Conservation (phyloP, 2,888 invertebrate species). For the Trypoxylon attenuatum region DNA sequence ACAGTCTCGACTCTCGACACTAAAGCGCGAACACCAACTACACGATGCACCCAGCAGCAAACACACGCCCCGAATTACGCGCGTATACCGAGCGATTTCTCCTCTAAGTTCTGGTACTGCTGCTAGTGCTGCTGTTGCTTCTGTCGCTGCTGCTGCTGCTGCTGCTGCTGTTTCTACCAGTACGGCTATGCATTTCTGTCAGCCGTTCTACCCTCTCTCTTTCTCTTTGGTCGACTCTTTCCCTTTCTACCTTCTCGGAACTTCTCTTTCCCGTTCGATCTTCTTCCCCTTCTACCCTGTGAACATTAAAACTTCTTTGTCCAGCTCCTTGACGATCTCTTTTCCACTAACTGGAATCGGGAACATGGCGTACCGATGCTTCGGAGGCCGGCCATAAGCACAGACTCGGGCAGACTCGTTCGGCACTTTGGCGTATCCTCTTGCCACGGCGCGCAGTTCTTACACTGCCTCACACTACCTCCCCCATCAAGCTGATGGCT, state of each 20-base stretch:
- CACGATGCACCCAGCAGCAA: constrained; percentile 5
- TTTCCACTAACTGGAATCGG: constrained; percentile 40
- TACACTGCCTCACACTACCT: constrained; percentile 2
- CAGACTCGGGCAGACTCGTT: constrained; percentile 12
- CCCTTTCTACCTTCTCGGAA: constrained; percentile 11
- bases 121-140: constrained; percentile 38
- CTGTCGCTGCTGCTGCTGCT: constrained; percentile 42
- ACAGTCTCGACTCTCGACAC: neutral
- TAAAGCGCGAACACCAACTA: neutral
- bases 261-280: neutral
- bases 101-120: constrained; percentile 37
- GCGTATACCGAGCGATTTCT: constrained; percentile 57
- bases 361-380: constrained; percentile 59
- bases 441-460: constrained; percentile 40
- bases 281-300: neutral
- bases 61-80: constrained; percentile 65
- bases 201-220: constrained; percentile 47
- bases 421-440: constrained; percentile 19
- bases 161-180: constrained; percentile 41
- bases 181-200: constrained; percentile 65
- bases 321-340: constrained; percentile 31
- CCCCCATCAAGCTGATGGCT: neutral
- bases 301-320: constrained; percentile 8
- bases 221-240: constrained; percentile 12
- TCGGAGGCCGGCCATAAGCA: constrained; percentile 31